Evolutionary conservation across 2,888 invertebrate genomes (phyloP).

Genomic region (Bellardia bayeri): DNA sequence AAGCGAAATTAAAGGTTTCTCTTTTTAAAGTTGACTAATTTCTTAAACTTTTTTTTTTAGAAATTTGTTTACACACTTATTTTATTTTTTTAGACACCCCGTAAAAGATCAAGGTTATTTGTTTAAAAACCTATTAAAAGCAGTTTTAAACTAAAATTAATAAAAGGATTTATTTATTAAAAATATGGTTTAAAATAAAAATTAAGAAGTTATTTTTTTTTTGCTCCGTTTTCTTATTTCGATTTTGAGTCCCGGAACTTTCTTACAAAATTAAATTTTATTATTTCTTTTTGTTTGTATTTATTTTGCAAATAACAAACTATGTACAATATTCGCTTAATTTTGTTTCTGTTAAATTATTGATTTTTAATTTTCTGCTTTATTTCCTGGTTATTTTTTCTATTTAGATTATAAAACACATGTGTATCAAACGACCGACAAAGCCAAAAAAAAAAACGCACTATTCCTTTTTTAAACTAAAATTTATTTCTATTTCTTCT

Average conservation of each 20-base stretch:
- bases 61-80: background rate
- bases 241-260: constrained; percentile 13
- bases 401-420: constrained; percentile 11
- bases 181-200: background rate
- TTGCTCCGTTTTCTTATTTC: background rate
- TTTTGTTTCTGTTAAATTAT: constrained; percentile 32
- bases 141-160: background rate
- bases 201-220: background rate
- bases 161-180: background rate
- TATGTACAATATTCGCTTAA: background rate
- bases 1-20: constrained; percentile 24
- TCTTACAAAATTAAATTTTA: constrained; percentile 18
- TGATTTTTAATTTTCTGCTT: constrained; percentile 54
- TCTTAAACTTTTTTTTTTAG: constrained; percentile 8
- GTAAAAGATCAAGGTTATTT: constrained; percentile 30
- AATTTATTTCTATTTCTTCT: constrained; percentile 1
- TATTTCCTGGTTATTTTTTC: constrained; percentile 18
- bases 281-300: background rate
- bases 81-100: background rate
- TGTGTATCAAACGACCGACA: constrained; percentile 4
- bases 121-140: background rate
- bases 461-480: constrained; percentile 18
- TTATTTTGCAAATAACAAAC: constrained; percentile 12
- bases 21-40: background rate
- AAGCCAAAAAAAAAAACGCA: constrained; percentile 10